Conservation (phyloP, 2,888 invertebrate genomes). For the Sesia bembeciformis region DNA sequence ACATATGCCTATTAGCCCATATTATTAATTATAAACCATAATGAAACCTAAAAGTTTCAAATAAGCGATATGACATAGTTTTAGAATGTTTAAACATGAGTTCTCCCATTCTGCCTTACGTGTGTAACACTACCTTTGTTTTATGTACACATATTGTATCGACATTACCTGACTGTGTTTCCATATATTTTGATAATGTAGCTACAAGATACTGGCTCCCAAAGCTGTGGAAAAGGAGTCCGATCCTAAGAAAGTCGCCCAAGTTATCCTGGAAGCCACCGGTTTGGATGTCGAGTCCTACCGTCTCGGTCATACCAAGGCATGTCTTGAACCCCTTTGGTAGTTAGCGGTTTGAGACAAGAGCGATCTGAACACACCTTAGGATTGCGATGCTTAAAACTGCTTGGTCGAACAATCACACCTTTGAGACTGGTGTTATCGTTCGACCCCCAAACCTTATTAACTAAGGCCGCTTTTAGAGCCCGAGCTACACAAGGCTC, state of each 20-base stretch:
- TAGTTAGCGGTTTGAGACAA: conserved; percentile 46
- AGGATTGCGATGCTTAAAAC: conserved; percentile 35
- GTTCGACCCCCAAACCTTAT: conserved; percentile 32
- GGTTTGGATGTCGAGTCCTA: conserved; percentile 93
- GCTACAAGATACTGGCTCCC: conserved; percentile 99
- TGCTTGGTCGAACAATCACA: conserved; percentile 42
- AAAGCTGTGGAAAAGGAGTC: conserved; percentile 83
- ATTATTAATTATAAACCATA: too few species aligned
- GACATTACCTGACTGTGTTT: conserved; percentile 53
- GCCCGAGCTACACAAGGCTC: conserved; percentile 53
- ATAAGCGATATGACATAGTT: too few species aligned
- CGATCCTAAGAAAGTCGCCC: conserved; percentile 89
- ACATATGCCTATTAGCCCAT: not conserved
- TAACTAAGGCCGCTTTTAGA: conserved; percentile 34
- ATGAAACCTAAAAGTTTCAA: too few species aligned
- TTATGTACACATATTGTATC: conserved; percentile 15
- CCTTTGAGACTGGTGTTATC: conserved; percentile 45
- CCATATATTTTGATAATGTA: conserved; percentile 74
- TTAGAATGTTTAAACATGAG: too few species aligned
- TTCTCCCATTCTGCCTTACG: not conserved
- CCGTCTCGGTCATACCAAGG: conserved; percentile 99
- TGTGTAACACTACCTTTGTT: not conserved
- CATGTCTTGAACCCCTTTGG: conserved; percentile 76
- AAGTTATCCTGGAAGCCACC: conserved; percentile 86
- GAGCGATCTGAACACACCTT: conserved; percentile 31